Evolutionary conservation across 2,113 vertebrate genomes (phyloP).

Genomic region (Cygnus buccinator): DNA sequence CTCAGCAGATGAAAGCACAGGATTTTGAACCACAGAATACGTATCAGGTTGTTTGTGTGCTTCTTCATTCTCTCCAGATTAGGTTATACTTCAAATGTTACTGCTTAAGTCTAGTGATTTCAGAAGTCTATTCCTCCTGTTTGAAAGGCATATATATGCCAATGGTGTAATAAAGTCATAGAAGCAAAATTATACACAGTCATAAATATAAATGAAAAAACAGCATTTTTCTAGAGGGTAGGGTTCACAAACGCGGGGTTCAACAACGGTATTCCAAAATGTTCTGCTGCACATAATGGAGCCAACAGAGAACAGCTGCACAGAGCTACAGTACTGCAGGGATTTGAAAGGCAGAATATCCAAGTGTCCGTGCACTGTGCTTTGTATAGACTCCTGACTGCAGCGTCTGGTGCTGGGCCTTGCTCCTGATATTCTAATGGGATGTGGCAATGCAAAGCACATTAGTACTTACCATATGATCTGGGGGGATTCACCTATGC

Average conservation of each 20-base stretch:
- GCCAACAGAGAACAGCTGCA: not conserved
- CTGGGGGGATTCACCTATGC: not conserved
- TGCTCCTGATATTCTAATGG: not conserved
- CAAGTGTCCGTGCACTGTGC: not conserved
- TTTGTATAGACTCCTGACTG: not conserved
- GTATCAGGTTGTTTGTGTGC: not conserved
- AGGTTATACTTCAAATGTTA: not conserved
- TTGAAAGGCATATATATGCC: not conserved
- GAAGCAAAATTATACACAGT: not conserved
- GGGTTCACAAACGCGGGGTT: not conserved
- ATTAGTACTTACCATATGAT: not conserved
- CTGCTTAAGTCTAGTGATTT: not conserved
- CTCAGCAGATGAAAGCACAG: conserved; percentile 9
- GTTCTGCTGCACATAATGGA: not conserved
- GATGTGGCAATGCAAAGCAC: not conserved
- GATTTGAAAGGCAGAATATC: not conserved
- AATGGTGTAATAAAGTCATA: not conserved
- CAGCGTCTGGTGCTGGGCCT: not conserved
- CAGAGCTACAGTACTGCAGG: not conserved
- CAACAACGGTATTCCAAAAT: not conserved
- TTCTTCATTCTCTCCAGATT: not conserved
- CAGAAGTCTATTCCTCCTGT: not conserved
- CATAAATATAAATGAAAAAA: not conserved
- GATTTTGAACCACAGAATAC: not conserved
- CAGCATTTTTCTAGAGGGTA: not conserved